Base-by-base conservation (phyloP, 2,888 invertebrate species). In the Eupeodes luniger region DNA sequence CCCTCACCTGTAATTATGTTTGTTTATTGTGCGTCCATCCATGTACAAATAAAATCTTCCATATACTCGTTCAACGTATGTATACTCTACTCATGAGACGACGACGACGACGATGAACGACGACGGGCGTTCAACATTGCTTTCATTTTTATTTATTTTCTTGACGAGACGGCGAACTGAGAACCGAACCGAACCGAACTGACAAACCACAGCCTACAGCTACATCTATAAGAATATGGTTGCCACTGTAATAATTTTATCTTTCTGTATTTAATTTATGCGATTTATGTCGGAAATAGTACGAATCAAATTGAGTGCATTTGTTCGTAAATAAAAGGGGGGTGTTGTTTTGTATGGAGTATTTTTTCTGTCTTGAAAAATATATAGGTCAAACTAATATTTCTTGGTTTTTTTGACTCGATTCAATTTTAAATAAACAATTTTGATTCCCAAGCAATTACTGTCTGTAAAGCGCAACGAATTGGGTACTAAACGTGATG, bases 91-190 rank as follows among this genome's bases (percentile, higher is more conserved):
- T 36, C 34, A 59, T 34, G 27, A 7, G 34, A 27, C 27, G 27
- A n/a, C 14, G 34, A 27, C 27, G 27, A n/a, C 1, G 9, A 27
- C 27, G 27, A 27, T 16, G 19, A 14, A 27, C 27, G 27, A 27
- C 55, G 19, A 14, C 61, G 36, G 16, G 40, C 49, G 51, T 62
- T 62, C 61, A 67, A 74, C 80, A 53, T 67, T 77, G 75, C 75
- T 79, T 84, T 77, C 53, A 69, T 81, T 86, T 80, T 74, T 79
- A 83, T 86, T 86, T 86, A 81, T 85, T 72, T 78, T 74, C 72
- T 74, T 78, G 69, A 74, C 74, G 84, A 87, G 83, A 80, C 70
- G 72, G 81, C 80, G 75, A 69, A 40, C 40, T 44, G 12, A 11
- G 62, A 79, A 66, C 44, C 14, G 36, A 72, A 66, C 44, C 14